Base-by-base conservation (phyloP, 2,888 invertebrate species). In the Aproaerema taeniolella region DNA sequence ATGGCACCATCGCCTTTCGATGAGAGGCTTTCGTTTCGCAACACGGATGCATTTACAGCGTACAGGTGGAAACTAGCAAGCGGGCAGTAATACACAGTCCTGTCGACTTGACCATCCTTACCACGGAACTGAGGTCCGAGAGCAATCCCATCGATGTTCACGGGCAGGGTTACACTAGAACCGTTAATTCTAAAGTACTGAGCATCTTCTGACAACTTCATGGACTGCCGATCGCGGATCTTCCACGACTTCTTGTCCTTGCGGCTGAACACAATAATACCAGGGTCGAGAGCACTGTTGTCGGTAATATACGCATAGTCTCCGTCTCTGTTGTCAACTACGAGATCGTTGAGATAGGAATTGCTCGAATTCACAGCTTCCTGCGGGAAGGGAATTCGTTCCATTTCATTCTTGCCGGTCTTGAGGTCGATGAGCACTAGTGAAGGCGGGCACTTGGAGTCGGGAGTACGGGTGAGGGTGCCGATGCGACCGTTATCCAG, bases 301-400 rank as follows among this genome's bases (percentile, higher is more conserved):
- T 93, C 93, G 1, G 91, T 91, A 25, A 93, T 93, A 58, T 93
- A 93, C 1, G 92, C 93, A 60, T 88, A 90, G 55, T 91, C 91
- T 40, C 91, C 90, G 59, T 91, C 89, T 24, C 91, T 88, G 61
- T 90, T 89, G 58, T 93, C 93, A 14, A 94, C 77, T 1, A 93
- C 93, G 32, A 94, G 83, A 61, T 93, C 93, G 60, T 92, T 92
- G 32, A 94, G 69, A 52, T 91, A 90, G 26, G 90, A 90, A 0
- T 85, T 87, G 28, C 88, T 87, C 0, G 76, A 73, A 13, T 88
- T 83, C 1, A 90, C 89, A 6, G 91, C 88, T 14, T 89, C 83
- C 5, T 82, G 58, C 0, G 93, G 90, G 55, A 94, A 91, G 8
- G 80, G 80, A 54, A 90, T 90, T n/a, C 87, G 88, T 33, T 88